Conservation (phyloP, 92 coral and sea anemone genomes). For the Epizoanthus illoricatus region DNA sequence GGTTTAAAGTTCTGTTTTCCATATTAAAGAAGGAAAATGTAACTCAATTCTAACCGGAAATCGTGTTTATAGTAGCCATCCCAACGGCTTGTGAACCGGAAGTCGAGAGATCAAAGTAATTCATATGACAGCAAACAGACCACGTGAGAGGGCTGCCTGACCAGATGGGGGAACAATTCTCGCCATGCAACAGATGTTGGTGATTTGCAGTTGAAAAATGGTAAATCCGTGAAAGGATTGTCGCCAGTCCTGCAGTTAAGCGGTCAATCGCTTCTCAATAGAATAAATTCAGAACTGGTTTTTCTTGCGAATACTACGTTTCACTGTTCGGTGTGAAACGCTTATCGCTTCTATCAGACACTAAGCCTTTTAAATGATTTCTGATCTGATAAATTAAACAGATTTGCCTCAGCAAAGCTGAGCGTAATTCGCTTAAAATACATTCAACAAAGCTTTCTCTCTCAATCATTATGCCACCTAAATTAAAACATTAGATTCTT, state of each 20-base stretch:
- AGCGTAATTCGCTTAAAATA: constrained; percentile 11
- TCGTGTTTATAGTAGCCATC: constrained; percentile 23
- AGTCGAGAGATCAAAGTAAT: constrained; percentile 16
- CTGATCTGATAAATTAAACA: constrained; percentile 39
- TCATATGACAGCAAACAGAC: constrained; percentile 27
- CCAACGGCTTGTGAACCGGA: constrained; percentile 40
- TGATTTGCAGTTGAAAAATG: constrained; percentile 17
- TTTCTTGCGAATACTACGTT: background rate
- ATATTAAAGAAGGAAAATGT: background rate
- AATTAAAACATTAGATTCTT: constrained; percentile 1
- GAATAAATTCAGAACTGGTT: background rate
- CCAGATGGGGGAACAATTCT: constrained; percentile 17
- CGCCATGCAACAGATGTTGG: constrained; percentile 26
- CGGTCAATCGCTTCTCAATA: background rate
- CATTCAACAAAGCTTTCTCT: background rate
- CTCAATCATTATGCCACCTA: background rate
- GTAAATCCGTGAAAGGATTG: constrained; percentile 11
- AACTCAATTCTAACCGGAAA: constrained; percentile 18
- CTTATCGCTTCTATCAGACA: constrained; percentile 39
- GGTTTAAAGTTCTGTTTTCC: no score
- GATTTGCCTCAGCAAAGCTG: constrained; percentile 34
- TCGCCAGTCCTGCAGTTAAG: constrained; percentile 6
- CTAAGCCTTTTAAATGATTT: constrained; percentile 29
- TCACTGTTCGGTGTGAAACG: constrained; percentile 16
- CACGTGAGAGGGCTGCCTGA: constrained; percentile 9